These are phyloP conservation scores for Dromaius novaehollandiae DNA, from an alignment of 2,113 vertebrate species.

Conservation along the genomic window DNA sequence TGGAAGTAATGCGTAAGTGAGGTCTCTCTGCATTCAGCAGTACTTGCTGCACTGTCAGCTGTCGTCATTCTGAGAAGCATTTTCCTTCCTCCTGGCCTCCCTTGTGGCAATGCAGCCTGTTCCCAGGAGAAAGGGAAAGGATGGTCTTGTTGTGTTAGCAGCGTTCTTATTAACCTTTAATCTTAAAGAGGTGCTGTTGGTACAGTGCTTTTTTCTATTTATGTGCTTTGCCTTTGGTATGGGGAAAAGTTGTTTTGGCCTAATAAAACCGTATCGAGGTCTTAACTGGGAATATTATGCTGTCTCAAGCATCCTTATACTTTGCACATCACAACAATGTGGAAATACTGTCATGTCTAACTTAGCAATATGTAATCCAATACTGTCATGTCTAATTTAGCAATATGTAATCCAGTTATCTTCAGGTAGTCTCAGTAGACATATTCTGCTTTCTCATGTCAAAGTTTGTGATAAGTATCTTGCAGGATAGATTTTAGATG, in stretches of 20 bases:
- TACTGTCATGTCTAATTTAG: background rate
- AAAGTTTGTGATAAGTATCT: background rate
- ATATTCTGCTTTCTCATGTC: background rate
- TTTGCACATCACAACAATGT: background rate
- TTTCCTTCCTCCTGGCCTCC: background rate
- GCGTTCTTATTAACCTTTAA: background rate
- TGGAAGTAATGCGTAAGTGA: constrained; percentile 98
- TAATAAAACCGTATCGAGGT: background rate
- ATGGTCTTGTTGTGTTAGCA: background rate
- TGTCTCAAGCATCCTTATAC: background rate
- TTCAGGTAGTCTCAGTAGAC: background rate
- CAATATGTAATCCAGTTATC: background rate
- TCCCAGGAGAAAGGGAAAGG: background rate
- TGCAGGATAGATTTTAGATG: background rate
- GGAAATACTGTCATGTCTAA: background rate
- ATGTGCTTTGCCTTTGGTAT: background rate
- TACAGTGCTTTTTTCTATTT: background rate
- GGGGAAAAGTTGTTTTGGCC: background rate
- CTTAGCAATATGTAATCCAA: background rate
- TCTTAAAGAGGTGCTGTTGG: background rate
- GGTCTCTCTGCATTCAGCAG: background rate
- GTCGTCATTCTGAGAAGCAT: background rate
- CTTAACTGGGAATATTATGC: background rate
- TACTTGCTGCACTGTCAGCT: background rate
- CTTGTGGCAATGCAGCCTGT: background rate